Evolutionary conservation across 92 coral and sea anemone species (phyloP), one percentile per base, ranked within the genome.

Genomic region (Porites evermanni): DNA sequence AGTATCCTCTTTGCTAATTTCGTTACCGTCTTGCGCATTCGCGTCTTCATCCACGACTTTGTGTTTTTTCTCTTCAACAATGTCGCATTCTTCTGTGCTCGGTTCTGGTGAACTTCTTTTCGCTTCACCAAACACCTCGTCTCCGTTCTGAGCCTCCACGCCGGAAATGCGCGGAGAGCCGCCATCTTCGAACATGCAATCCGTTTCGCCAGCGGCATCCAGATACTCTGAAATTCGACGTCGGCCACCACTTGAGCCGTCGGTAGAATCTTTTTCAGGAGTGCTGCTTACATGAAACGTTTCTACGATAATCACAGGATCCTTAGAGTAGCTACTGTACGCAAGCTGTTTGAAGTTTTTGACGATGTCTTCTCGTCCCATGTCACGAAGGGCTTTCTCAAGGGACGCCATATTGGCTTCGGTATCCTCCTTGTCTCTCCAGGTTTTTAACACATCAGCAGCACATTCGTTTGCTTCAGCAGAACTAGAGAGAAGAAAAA

Each of bases 391-490:
- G 20, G 98, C 96, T 66, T 86, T 73, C 79, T 97, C 98, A 38
- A 97, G 89, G 68, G 91, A 80, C 21, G 95, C 96, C 99, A 97
- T 95, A 67, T 82, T 94, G 68, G 99, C 98, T 76, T 97, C 97
- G 18, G 90, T 79, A 44, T 91, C 99, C 63, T 91, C 91, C 51
- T 90, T 89, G 76, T 97, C 99, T 23, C 95, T 91, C 99, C 99
- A 97, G 14, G 90, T 87, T 70, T 84, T 90, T 14, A 97, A 83
- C 2, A 97, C 96, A 53, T 97, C 98, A 58, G 87, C 84, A 1
- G 98, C 98, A 47, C 95, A 88, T 77, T 89, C 91, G 67, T 93
- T 84, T 23, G 94, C 86, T 6, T 82, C 86, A n/a, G 81, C 91
- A 71, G 90, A 82, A 51, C 94, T 91, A 64, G 54, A 50, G 53